A percentile compares a stretch with the other conserved stretches of the same genome.
These are phyloP conservation scores for Erebia palarica DNA, from an alignment of 2,888 invertebrate species.

Conservation along the genomic window DNA sequence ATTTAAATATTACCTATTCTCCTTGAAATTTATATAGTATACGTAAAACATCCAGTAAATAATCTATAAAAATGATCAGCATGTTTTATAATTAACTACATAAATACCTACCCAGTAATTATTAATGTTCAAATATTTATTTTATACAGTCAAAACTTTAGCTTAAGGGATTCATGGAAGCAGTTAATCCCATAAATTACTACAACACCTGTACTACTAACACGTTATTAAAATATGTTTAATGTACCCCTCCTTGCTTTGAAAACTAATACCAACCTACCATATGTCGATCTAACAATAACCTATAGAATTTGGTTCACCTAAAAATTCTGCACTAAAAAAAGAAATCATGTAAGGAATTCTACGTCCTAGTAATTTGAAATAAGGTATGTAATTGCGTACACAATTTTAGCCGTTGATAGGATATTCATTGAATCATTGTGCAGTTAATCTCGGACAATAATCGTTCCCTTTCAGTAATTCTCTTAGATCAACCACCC, in stretches of 20 bases:
- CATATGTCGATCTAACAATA: slow-evolving; percentile 69
- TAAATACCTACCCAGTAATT: background rate
- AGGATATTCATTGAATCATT: slow-evolving; percentile 38
- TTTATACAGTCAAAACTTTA: slow-evolving; percentile 31
- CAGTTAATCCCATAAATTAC: slow-evolving; percentile 47
- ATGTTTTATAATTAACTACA: background rate
- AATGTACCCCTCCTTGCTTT: slow-evolving; percentile 55
- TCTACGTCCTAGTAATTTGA: slow-evolving; percentile 2
- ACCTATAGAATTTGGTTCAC: slow-evolving; percentile 27
- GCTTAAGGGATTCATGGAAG: slow-evolving; percentile 22
- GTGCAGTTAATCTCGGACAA: slow-evolving; percentile 58
- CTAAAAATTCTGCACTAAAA: slow-evolving; percentile 14
- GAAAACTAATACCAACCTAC: slow-evolving; percentile 64
- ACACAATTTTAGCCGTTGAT: slow-evolving; percentile 14
- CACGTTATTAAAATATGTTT: slow-evolving; percentile 71
- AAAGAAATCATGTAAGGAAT: slow-evolving; percentile 17
- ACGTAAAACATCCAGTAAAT: no score
- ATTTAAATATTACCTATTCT: no score
- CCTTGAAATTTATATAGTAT: no score
- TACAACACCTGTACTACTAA: slow-evolving; percentile 48
- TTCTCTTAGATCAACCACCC: slow-evolving; percentile 73
- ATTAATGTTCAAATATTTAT: slow-evolving; percentile 3
- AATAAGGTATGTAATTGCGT: slow-evolving; percentile 28
- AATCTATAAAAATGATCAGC: background rate
- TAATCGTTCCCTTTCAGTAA: slow-evolving; percentile 75